Evolutionary conservation across 2,888 invertebrate species (phyloP), one percentile per base, ranked within the genome.

Genomic region (Dromius quadrimaculatus): DNA sequence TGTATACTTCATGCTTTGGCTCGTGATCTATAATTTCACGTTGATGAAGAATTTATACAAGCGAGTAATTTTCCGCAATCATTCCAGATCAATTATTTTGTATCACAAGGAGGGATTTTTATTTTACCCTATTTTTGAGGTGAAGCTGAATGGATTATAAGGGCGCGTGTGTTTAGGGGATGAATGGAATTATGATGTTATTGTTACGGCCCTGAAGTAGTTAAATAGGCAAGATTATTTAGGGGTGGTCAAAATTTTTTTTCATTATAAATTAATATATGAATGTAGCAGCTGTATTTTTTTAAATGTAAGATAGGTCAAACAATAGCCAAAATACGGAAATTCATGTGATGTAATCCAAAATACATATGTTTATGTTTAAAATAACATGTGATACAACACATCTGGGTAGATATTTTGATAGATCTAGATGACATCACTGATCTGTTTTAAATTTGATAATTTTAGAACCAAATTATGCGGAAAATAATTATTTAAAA

Each of bases 131-230:
- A 2, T 47, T 5, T 5, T 5, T 47, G n/a, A 23, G 22, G 47
- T 23, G 22, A 6, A 20, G 20, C 2, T 19, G 3, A 19, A 45
- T 45, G 2, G 20, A 47, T 20, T 47, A 47, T 11, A 47, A 20
- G 20, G 22, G 22, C 11, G 47, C n/a, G 2, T 22, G 23, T 22
- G 20, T 22, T 36, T 22, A 47, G 47, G 23, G 11, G 22, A 20
- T 47, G 22, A 47, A 20, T 47, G 11, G 47, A 47, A 20, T 47
- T 47, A 47, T 23, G 17, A 23, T 20, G 47, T 22, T 47, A 47
- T 47, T 47, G 47, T 47, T 47, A 36, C 11, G 4, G 11, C 2
- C n/a, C 1, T 34, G 8, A 8, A 11, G 34, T 6, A 4, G n/a
- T 34, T 34, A 4, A n/a, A 34, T 34, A 11, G 34, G 5, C 9